These are phyloP conservation scores for Distichodus sexfasciatus DNA, from an alignment of 2,797 vertebrate species.

Conservation along the genomic window DNA sequence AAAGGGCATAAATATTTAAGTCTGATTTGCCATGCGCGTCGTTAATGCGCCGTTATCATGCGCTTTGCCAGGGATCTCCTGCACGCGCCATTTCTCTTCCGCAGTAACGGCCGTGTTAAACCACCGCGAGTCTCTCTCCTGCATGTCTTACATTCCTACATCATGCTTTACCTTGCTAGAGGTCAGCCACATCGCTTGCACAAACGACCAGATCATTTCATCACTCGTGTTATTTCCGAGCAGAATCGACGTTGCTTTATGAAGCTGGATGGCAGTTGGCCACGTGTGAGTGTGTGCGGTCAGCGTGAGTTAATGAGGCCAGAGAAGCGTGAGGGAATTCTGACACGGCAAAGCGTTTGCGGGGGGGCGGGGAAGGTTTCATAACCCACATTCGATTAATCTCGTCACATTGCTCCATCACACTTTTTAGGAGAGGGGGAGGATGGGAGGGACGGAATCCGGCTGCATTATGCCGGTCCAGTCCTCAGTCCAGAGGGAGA, in stretches of 20 bases:
- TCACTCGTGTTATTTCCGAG: too few relatives aligned
- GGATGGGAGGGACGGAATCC: too few relatives aligned
- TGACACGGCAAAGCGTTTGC: background rate
- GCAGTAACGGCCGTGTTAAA: background rate
- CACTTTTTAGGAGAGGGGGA: constrained; percentile 16
- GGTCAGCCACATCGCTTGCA: too few relatives aligned
- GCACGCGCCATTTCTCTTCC: background rate
- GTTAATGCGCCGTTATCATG: constrained; percentile 16
- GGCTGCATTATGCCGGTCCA: background rate
- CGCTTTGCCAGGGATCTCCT: background rate
- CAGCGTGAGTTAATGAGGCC: constrained; percentile 26
- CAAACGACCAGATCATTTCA: too few relatives aligned
- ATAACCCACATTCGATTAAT: background rate
- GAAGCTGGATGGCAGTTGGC: background rate
- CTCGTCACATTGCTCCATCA: background rate
- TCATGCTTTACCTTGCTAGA: background rate
- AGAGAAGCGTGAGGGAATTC: background rate
- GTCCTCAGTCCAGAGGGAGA: background rate
- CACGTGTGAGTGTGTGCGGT: constrained; percentile 5
- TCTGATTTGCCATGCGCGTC: constrained; percentile 17
- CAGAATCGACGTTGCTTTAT: constrained; percentile 5
- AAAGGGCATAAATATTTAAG: constrained; percentile 42
- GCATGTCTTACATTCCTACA: background rate
- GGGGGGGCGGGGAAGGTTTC: constrained; percentile 2
- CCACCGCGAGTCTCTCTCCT: background rate